A percentile compares a stretch with the other conserved stretches of the same genome.
Conservation (phyloP, 2,888 invertebrate genomes). For the Nowickia ferox region DNA sequence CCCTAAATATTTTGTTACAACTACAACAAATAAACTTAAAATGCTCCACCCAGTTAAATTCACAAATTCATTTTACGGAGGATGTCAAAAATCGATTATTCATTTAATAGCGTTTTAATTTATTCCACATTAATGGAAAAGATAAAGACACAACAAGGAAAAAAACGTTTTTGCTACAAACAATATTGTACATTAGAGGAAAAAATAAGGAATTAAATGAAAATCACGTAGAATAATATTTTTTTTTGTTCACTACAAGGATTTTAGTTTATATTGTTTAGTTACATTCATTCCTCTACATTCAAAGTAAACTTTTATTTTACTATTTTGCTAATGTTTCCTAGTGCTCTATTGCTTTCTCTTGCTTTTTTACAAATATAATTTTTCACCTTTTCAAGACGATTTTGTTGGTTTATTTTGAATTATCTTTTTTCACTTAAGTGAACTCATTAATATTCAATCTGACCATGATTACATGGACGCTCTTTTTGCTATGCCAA, state of each 20-base stretch:
- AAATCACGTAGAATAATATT: slow-evolving; percentile 62
- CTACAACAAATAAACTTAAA: not conserved
- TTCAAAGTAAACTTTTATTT: slow-evolving; percentile 26
- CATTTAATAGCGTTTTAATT: slow-evolving; percentile 42
- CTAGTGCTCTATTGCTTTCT: not conserved
- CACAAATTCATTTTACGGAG: not conserved
- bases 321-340: slow-evolving; percentile 52
- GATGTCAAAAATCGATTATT: slow-evolving; percentile 50
- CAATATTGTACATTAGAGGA: not conserved
- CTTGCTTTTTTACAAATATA: slow-evolving; percentile 17
- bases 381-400: slow-evolving; percentile 39
- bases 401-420: slow-evolving; percentile 44
- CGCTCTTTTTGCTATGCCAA: slow-evolving; percentile 45
- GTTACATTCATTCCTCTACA: slow-evolving; percentile 32
- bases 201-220: slow-evolving; percentile 35
- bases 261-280: slow-evolving; percentile 37
- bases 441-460: slow-evolving; percentile 81
- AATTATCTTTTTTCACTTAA: slow-evolving; percentile 71
- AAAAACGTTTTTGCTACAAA: not conserved
- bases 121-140: not conserved
- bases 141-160: not conserved
- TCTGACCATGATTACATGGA: slow-evolving; percentile 79
- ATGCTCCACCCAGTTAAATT: no score
- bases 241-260: slow-evolving; percentile 29
- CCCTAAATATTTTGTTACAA: not conserved